Evolutionary conservation across 2,113 vertebrate genomes (phyloP).

Genomic region (Embiotoca jacksoni): DNA sequence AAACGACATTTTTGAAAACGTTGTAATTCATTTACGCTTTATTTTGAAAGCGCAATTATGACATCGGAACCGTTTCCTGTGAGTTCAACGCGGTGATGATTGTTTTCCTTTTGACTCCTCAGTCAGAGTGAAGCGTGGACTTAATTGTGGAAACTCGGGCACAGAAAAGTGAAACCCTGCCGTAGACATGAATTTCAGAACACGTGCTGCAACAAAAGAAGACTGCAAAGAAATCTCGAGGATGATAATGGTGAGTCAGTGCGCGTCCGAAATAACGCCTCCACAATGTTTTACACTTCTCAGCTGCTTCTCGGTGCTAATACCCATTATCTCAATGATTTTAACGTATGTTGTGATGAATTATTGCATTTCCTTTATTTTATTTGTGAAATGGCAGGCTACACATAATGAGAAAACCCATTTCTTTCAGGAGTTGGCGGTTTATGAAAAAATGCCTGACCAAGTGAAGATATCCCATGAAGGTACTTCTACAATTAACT

Average conservation of each 20-base stretch:
- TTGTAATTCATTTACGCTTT: not conserved
- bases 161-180: not conserved
- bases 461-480: constrained; percentile 80
- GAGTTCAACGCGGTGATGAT: not conserved
- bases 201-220: constrained; percentile 69
- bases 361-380: too few species aligned
- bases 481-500: constrained; percentile 66
- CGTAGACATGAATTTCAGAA: constrained; percentile 74
- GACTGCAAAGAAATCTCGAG: constrained; percentile 83
- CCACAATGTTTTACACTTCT: too few species aligned
- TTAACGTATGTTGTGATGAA: not conserved
- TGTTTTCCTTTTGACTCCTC: not conserved
- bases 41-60: not conserved
- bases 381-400: not conserved
- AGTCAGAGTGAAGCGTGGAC: not conserved
- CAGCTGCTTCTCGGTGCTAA: not conserved
- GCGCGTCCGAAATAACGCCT: not conserved
- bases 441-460: constrained; percentile 82
- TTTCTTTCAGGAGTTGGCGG: constrained; percentile 78
- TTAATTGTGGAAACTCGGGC: not conserved
- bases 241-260: constrained; percentile 80
- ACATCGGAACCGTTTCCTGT: not conserved
- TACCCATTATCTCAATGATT: not conserved
- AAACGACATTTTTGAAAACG: not conserved
- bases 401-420: not conserved